Percentiles rank a stretch among this genome's conserved stretches.
Conservation (phyloP, 1,140 invertebrate species). For the Globodera ellingtonae region DNA sequence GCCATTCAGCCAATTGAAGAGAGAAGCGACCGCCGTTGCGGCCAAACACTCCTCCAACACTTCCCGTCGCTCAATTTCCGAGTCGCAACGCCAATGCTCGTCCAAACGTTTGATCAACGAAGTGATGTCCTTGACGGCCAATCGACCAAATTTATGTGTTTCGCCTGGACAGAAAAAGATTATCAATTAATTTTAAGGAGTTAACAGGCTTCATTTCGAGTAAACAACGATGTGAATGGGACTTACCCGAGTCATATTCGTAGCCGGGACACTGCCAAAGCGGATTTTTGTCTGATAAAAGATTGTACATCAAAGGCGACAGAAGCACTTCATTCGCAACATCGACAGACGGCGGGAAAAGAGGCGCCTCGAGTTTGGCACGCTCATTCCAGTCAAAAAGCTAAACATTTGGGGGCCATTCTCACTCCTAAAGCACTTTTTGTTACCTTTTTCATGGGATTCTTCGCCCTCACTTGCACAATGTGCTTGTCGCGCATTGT, state of each 20-base stretch:
- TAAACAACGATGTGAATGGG: constrained; percentile 13
- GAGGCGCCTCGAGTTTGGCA: constrained; percentile 30
- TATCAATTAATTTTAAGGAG: not conserved
- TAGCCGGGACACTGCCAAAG: constrained; percentile 64
- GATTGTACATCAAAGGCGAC: constrained; percentile 54
- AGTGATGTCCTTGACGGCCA: constrained; percentile 53
- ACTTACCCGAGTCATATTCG: constrained; percentile 54
- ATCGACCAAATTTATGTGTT: constrained; percentile 46
- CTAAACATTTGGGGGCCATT: constrained; percentile 5
- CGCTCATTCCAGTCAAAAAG: constrained; percentile 34
- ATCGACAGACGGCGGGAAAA: constrained; percentile 41
- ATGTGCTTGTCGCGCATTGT: constrained; percentile 56
- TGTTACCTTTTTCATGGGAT: constrained; percentile 38
- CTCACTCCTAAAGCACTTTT: not conserved
- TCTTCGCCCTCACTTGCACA: constrained; percentile 45
- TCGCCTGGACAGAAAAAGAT: constrained; percentile 35
- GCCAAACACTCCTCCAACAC: constrained; percentile 35
- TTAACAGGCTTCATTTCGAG: not conserved
- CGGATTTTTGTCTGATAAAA: constrained; percentile 53
- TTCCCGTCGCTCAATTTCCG: constrained; percentile 42
- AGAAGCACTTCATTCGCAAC: constrained; percentile 40
- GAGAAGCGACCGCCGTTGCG: constrained; percentile 48
- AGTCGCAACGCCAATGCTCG: constrained; percentile 40
- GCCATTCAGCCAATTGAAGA: constrained; percentile 62
- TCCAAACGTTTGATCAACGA: constrained; percentile 25